Evolutionary conservation across 1,140 invertebrate species (phyloP).

Genomic region (Neodiprion virginianus): DNA sequence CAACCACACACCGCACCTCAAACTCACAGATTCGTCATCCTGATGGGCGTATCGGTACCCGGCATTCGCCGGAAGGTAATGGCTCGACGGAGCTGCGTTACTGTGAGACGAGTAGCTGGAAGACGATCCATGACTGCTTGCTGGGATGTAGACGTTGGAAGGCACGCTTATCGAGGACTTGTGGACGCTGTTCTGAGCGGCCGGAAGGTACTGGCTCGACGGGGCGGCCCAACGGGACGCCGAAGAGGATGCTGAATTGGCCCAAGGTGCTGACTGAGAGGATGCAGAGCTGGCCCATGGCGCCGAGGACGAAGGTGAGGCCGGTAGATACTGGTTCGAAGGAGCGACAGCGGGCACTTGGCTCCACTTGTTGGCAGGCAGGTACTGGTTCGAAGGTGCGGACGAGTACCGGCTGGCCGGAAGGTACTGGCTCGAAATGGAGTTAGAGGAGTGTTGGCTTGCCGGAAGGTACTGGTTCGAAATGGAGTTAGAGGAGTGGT

Average conservation of each 20-base stretch:
- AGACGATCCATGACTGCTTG: neutral
- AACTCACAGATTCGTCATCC: slow-evolving; percentile 9
- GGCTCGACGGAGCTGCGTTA: neutral
- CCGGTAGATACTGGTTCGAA: slow-evolving; percentile 27
- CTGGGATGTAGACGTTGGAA: slow-evolving; percentile 22
- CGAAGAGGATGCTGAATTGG: neutral
- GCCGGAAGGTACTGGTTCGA: slow-evolving; percentile 20
- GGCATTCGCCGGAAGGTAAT: neutral
- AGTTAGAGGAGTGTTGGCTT: slow-evolving; percentile 11
- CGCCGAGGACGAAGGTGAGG: neutral
- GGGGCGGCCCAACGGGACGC: neutral
- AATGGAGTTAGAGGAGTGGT: slow-evolving; percentile 20
- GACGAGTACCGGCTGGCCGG: neutral
- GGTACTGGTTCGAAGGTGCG: slow-evolving; percentile 29
- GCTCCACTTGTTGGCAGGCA: slow-evolving; percentile 30
- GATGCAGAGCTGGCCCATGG: neutral
- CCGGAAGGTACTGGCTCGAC: slow-evolving; percentile 8
- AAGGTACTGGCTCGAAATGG: neutral
- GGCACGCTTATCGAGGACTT: neutral
- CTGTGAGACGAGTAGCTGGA: neutral
- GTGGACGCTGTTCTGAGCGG: neutral
- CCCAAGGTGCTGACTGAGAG: neutral
- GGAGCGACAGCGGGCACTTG: slow-evolving; percentile 12
- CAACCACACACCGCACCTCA: neutral
- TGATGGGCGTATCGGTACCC: neutral